Evolutionary conservation across 2,797 vertebrate genomes (phyloP).

Genomic region (Enteromius anoplus): DNA sequence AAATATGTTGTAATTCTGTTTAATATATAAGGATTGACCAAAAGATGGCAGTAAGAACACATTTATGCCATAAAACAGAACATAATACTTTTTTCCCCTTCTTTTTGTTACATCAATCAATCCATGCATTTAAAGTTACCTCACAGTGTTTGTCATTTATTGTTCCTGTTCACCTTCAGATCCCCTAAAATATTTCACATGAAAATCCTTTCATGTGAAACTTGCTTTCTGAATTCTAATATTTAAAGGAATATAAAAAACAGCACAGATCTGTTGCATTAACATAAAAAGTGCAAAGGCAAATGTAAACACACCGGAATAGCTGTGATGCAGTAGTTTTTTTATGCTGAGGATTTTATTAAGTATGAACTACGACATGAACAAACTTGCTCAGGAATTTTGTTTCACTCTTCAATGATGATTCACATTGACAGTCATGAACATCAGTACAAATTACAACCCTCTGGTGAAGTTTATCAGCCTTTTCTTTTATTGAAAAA

Average conservation of each 20-base stretch:
- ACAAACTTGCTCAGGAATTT: not conserved
- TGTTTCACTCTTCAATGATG: not conserved
- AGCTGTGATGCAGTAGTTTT: not conserved
- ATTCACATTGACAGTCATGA: not conserved
- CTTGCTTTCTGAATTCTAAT: not conserved
- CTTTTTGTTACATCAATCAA: not conserved
- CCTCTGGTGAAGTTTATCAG: slow-evolving; percentile 69
- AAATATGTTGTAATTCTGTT: too few relatives aligned
- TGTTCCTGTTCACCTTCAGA: not conserved
- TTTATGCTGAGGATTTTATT: not conserved
- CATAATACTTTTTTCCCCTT: not conserved
- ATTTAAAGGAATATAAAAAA: not conserved
- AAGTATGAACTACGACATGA: not conserved
- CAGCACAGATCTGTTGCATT: not conserved
- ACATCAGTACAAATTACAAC: slow-evolving; percentile 48
- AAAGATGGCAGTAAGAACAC: slow-evolving; percentile 9
- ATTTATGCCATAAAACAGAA: not conserved
- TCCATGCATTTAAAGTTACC: not conserved
- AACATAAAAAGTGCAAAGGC: not conserved
- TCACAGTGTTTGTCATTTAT: not conserved
- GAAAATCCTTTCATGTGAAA: not conserved
- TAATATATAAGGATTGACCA: not conserved
- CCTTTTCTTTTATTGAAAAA: slow-evolving; percentile 83
- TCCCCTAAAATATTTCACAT: not conserved
- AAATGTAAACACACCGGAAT: not conserved